A percentile compares a stretch with the other conserved stretches of the same genome.
phyloP scores from a whole-genome alignment of 1,140 invertebrate species.

The Papilio helenus region DNA sequence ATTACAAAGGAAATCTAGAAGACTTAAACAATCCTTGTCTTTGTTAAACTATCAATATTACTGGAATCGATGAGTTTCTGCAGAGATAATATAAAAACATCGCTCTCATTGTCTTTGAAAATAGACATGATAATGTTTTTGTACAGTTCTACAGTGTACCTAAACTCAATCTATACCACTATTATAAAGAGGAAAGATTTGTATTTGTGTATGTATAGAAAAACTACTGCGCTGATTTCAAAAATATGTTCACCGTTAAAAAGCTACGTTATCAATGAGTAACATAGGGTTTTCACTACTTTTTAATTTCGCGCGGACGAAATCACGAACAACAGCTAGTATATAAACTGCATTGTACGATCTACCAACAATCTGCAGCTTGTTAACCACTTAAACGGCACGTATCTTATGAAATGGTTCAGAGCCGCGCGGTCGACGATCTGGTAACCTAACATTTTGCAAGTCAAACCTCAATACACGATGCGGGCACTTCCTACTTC shows the following conservation, averaged over 20 bases:
- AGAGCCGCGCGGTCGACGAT: constrained; percentile 1
- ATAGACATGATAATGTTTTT: neutral
- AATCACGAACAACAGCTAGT: neutral
- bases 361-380: neutral
- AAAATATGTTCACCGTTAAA: too few species aligned
- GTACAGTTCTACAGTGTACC: neutral
- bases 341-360: neutral
- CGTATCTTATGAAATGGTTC: constrained; percentile 34
- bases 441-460: constrained; percentile 33
- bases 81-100: neutral
- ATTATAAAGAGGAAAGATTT: too few species aligned
- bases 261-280: too few species aligned
- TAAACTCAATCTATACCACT: neutral
- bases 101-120: neutral
- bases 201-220: too few species aligned
- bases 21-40: too few species aligned
- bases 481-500: constrained; percentile 15
- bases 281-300: neutral
- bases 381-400: constrained; percentile 34
- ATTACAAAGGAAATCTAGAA: too few species aligned
- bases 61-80: neutral
- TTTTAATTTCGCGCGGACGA: neutral
- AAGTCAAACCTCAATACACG: constrained; percentile 30
- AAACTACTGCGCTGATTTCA: too few species aligned
- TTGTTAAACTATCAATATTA: too few species aligned